Evolutionary conservation across 2,888 invertebrate species (phyloP), one percentile per base, ranked within the genome.

Genomic region (Scelioninae gen. 1): DNA sequence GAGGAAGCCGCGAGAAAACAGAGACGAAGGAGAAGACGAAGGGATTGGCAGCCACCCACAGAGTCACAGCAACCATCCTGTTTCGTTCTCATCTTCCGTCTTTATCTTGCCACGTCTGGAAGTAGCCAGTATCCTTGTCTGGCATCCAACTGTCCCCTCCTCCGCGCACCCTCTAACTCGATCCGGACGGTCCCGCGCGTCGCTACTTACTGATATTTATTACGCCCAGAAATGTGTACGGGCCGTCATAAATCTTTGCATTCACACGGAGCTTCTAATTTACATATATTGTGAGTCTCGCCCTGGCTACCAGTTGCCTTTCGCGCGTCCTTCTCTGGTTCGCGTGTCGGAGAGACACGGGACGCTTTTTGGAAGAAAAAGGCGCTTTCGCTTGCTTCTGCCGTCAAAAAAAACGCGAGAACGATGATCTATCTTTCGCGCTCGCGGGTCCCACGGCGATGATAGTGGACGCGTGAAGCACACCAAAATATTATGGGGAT

Each of bases 141-240:
- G n/a, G n/a, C n/a, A n/a, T n/a, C n/a, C n/a, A n/a, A n/a, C n/a
- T n/a, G n/a, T n/a, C n/a, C n/a, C n/a, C n/a, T n/a, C n/a, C n/a
- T n/a, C n/a, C n/a, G n/a, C n/a, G n/a, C 40, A 15, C 69, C 60
- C 43, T 69, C 71, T 62, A 74, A 80, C 75, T 83, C 85, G 87
- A 87, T 88, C 88, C 88, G 88, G 88, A 88, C 87, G 85, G 89
- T 88, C 88, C 87, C 89, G 88, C 86, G 88, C 89, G 88, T 89
- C 88, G 89, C 92, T 92, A 92, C 92, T 92, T 92, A 92, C 92
- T 91, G 91, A 92, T 92, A 92, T 92, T 92, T 92, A 91, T 92
- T 92, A 90, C 92, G 89, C 88, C 91, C 91, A 91, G 92, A 92
- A 92, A 92, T 91, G 91, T 89, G 92, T 91, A 90, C 89, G 90